These are phyloP conservation scores for Anser brachyrhynchus DNA, from an alignment of 2,113 vertebrate species.

Conservation along the genomic window DNA sequence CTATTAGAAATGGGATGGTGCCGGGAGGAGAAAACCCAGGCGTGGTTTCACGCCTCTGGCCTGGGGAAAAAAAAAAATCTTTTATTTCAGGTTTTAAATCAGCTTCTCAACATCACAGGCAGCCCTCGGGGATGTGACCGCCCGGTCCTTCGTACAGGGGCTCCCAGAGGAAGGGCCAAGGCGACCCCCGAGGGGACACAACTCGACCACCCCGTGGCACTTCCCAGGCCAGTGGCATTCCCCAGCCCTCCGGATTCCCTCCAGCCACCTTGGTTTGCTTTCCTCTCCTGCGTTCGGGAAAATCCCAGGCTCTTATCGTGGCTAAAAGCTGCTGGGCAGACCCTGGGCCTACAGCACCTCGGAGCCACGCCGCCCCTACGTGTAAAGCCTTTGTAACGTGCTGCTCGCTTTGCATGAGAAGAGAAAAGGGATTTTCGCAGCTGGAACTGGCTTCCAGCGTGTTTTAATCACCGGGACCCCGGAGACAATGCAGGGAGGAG, in stretches of 20 bases:
- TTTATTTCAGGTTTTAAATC: not conserved
- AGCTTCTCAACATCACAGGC: not conserved
- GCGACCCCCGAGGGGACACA: fast-evolving
- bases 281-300: not conserved
- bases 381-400: not conserved
- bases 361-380: not conserved
- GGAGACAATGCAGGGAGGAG: constrained; percentile 55
- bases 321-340: not conserved
- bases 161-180: fast-evolving
- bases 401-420: not conserved
- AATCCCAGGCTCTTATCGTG: not conserved
- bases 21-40: not conserved
- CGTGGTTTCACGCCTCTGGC: not conserved
- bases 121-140: fast-evolving
- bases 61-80: not conserved
- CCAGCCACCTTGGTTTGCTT: not conserved
- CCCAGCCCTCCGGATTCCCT: not conserved
- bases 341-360: not conserved
- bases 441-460: constrained; percentile 16
- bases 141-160: fast-evolving
- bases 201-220: fast-evolving
- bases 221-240: not conserved
- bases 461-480: constrained; percentile 38
- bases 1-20: not conserved
- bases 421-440: constrained; percentile 23